Percentiles rank a stretch among this genome's conserved stretches.
Conservation (phyloP, 2,797 vertebrate genomes). For the Molossus alvarezi region DNA sequence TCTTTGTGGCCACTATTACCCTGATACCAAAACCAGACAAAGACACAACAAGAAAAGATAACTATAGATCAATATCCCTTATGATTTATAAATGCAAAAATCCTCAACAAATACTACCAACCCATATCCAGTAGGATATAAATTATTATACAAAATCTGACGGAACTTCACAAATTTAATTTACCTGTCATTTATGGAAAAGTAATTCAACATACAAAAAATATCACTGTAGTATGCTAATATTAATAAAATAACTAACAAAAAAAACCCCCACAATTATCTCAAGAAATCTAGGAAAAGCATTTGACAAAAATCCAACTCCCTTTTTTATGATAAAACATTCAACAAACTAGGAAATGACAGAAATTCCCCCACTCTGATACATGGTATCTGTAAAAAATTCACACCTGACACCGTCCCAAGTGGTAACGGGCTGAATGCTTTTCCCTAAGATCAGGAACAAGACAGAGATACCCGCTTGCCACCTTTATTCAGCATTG, state of each 20-base stretch:
- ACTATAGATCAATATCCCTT: not conserved
- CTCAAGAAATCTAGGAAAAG: conserved; percentile 18
- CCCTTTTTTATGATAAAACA: not conserved
- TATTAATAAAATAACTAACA: conserved; percentile 36
- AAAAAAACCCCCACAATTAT: not conserved
- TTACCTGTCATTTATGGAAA: not conserved
- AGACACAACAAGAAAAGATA: not conserved
- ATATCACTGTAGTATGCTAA: not conserved
- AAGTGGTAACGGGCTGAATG: not conserved
- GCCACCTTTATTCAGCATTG: not conserved
- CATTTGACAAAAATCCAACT: conserved; percentile 5
- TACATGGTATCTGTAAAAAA: conserved; percentile 3
- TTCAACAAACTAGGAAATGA: not conserved
- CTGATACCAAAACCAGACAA: not conserved
- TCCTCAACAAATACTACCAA: not conserved
- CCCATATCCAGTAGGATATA: not conserved
- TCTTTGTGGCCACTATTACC: not conserved
- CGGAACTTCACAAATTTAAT: not conserved
- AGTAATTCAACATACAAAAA: conserved; percentile 54
- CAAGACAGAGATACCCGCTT: not conserved
- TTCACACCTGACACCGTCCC: not conserved
- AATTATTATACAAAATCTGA: conserved; percentile 27
- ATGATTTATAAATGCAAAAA: conserved; percentile 27
- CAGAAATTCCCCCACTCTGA: not conserved
- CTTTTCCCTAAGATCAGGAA: not conserved